phyloP scores from a whole-genome alignment of 2,113 vertebrate genomes.

The Erythrolamprus reginae region DNA sequence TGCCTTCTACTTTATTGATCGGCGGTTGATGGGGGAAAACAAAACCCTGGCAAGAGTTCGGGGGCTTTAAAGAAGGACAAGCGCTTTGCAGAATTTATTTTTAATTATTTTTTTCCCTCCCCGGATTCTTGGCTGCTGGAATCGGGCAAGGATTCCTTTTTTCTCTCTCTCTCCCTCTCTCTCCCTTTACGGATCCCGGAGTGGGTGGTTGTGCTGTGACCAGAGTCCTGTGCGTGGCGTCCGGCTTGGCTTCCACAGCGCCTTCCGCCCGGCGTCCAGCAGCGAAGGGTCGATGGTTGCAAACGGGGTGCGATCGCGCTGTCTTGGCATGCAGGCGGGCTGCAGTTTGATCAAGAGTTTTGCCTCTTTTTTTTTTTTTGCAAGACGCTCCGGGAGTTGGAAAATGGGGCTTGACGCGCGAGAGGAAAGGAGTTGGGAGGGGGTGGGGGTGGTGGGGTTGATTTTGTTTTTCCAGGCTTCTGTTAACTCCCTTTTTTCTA shows the following conservation, averaged over 20 bases:
- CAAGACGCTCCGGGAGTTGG: conserved; percentile 56
- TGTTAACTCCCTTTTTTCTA: not conserved
- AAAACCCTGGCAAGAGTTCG: not conserved
- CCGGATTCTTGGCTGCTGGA: no score
- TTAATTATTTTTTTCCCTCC: no score
- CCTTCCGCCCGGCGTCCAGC: not conserved
- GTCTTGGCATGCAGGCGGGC: conserved; percentile 37
- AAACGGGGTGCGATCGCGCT: not conserved
- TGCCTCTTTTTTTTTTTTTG: no score
- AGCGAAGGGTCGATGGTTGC: not conserved
- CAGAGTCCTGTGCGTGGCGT: conserved; percentile 20
- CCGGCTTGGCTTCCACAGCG: conserved; percentile 1
- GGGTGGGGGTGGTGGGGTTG: no score
- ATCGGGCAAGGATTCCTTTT: no score
- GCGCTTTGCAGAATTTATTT: conserved; percentile 3
- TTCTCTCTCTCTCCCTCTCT: no score
- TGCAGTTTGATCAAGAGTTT: conserved; percentile 35
- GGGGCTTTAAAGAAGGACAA: not conserved
- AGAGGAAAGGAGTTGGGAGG: conserved; percentile 4
- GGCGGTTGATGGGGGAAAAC: not conserved
- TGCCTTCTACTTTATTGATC: conserved; percentile 51
- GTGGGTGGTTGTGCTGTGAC: conserved; percentile 42
- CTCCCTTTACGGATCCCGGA: conserved; percentile 30
- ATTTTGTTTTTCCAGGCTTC: not conserved
- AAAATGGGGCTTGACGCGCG: conserved; percentile 17